Evolutionary conservation across 2,113 vertebrate genomes (phyloP).

Genomic region (Aptenodytes patagonicus): DNA sequence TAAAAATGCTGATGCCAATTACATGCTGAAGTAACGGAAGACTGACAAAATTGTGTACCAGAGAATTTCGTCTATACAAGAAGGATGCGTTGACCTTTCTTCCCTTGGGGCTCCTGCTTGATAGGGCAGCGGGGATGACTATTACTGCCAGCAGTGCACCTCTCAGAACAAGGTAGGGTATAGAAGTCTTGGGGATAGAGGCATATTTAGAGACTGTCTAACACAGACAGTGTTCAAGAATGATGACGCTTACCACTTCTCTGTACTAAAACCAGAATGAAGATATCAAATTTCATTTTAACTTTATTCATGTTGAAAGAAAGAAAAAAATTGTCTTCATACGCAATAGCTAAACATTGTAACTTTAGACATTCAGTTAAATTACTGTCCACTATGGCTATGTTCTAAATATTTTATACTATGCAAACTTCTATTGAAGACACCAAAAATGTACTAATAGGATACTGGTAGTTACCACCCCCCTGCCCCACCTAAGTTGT

Average conservation of each 20-base stretch:
- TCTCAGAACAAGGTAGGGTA: background rate
- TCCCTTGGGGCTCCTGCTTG: background rate
- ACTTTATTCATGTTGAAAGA: background rate
- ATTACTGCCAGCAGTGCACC: background rate
- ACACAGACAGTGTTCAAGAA: background rate
- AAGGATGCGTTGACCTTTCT: background rate
- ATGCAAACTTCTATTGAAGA: background rate
- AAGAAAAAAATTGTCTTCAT: background rate
- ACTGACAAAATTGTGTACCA: background rate
- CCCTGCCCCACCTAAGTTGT: background rate
- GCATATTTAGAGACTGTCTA: background rate
- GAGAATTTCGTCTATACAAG: background rate
- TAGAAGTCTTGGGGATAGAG: background rate
- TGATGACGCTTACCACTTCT: background rate
- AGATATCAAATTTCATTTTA: background rate
- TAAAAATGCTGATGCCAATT: background rate
- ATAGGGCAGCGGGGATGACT: background rate
- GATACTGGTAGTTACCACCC: background rate
- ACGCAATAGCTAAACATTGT: background rate
- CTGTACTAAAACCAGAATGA: background rate
- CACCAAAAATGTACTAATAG: background rate
- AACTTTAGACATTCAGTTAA: background rate
- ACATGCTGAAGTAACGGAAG: background rate
- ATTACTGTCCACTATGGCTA: background rate
- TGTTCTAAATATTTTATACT: background rate